A percentile compares a stretch with the other conserved stretches of the same genome.
Evolutionary conservation across 2,797 vertebrate species (phyloP).

Genomic region (Sarcophilus harrisii): DNA sequence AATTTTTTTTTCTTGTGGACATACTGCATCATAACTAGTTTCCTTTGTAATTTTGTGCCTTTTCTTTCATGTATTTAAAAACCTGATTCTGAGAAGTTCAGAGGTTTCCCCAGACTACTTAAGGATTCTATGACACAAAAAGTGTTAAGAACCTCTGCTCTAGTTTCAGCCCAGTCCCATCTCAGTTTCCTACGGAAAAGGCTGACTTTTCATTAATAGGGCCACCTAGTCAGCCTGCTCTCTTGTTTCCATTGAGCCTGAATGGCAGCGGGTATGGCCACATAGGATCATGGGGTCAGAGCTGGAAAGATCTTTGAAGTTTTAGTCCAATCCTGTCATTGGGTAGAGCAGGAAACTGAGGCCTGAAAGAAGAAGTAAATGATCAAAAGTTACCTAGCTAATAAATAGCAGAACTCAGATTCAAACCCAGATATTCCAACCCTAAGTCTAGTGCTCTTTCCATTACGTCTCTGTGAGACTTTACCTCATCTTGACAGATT

Average conservation of each 20-base stretch:
- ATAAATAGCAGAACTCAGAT: background rate
- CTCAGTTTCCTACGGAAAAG: background rate
- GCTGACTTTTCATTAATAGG: background rate
- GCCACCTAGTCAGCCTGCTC: background rate
- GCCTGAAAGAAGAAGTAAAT: constrained; percentile 21
- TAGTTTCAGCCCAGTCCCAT: background rate
- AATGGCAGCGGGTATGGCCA: background rate
- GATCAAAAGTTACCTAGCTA: constrained; percentile 1
- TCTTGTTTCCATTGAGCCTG: background rate
- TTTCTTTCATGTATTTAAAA: background rate
- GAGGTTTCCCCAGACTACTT: background rate
- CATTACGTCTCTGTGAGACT: background rate
- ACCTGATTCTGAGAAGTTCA: background rate
- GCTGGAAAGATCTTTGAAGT: background rate
- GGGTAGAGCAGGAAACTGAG: constrained; percentile 25
- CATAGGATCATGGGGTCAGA: background rate
- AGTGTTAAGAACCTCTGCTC: background rate
- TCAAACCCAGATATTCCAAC: background rate
- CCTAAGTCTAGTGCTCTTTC: background rate
- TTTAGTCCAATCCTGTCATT: constrained; percentile 21
- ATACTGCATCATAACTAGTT: background rate
- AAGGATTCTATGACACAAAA: background rate
- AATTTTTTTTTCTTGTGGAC: background rate
- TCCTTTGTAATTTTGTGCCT: background rate
- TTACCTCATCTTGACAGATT: background rate